Evolutionary conservation across 2,797 vertebrate species (phyloP).

Genomic region (Premnoplex brunnescens): DNA sequence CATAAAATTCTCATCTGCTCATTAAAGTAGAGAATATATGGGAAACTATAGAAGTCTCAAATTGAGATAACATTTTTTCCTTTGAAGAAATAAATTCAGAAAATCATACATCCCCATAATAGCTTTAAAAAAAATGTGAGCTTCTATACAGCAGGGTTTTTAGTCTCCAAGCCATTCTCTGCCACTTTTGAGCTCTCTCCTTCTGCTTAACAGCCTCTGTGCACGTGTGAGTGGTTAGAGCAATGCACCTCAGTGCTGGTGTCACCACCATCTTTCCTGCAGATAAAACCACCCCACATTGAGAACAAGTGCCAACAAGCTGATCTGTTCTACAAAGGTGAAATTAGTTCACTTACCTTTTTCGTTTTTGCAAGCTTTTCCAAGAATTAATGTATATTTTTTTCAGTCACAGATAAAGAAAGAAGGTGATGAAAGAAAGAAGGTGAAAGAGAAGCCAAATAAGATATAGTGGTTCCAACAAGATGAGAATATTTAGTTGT

Average conservation of each 20-base stretch:
- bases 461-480: not conserved
- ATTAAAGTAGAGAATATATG: not conserved
- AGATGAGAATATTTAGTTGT: not conserved
- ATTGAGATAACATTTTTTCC: not conserved
- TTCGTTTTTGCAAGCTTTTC: not conserved
- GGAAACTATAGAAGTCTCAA: not conserved
- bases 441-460: not conserved
- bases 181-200: not conserved
- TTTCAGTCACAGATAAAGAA: slow-evolving; percentile 15
- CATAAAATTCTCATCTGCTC: not conserved
- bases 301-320: not conserved
- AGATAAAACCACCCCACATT: not conserved
- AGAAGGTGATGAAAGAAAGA: not conserved
- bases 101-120: not conserved
- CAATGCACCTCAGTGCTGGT: not conserved
- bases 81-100: not conserved
- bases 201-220: not conserved
- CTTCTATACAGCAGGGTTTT: not conserved
- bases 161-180: not conserved
- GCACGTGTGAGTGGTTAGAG: not conserved
- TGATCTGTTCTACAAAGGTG: not conserved
- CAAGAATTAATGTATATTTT: not conserved
- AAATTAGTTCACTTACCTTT: not conserved
- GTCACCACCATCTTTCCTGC: not conserved
- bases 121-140: not conserved